A percentile compares a stretch with the other conserved stretches of the same genome.
These are phyloP conservation scores for Salticus scenicus DNA, from an alignment of 2,888 invertebrate genomes.

Conservation along the genomic window DNA sequence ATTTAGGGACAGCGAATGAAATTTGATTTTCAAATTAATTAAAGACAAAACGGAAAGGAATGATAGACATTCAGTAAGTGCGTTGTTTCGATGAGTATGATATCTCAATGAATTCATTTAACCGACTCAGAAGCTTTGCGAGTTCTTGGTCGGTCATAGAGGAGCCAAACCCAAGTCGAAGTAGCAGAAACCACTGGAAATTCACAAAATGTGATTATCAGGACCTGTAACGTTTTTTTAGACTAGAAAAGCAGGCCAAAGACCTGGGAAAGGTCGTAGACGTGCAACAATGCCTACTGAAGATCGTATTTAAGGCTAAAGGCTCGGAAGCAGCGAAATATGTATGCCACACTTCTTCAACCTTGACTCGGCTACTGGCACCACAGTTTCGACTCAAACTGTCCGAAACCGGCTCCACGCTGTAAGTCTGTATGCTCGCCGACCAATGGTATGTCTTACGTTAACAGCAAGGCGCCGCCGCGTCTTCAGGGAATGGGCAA, in stretches of 20 bases:
- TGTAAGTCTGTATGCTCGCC: conserved; percentile 8
- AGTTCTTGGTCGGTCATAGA: neutral
- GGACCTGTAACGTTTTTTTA: neutral
- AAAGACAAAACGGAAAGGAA: neutral
- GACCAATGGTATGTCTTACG: neutral
- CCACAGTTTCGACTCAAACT: conserved; percentile 16
- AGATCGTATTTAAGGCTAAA: conserved; percentile 4
- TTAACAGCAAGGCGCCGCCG: conserved; percentile 12
- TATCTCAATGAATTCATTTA: neutral
- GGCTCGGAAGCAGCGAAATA: neutral
- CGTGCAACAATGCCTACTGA: neutral
- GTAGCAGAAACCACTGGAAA: neutral
- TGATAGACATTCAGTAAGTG: neutral
- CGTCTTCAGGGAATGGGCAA: conserved; percentile 10
- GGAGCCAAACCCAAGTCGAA: conserved; percentile 8
- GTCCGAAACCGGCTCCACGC: conserved; percentile 14
- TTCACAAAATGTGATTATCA: neutral
- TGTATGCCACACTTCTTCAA: conserved; percentile 3
- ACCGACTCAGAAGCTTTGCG: neutral
- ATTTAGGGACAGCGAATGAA: too few species aligned
- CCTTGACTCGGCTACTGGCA: conserved; percentile 20
- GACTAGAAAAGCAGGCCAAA: neutral
- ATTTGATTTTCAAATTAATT: too few species aligned
- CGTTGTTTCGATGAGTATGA: neutral
- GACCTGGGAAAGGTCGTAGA: neutral